Percentiles rank a stretch among this genome's conserved stretches.
phyloP scores from a whole-genome alignment of 2,113 vertebrate species.

The Chlorodrepanis virens region DNA sequence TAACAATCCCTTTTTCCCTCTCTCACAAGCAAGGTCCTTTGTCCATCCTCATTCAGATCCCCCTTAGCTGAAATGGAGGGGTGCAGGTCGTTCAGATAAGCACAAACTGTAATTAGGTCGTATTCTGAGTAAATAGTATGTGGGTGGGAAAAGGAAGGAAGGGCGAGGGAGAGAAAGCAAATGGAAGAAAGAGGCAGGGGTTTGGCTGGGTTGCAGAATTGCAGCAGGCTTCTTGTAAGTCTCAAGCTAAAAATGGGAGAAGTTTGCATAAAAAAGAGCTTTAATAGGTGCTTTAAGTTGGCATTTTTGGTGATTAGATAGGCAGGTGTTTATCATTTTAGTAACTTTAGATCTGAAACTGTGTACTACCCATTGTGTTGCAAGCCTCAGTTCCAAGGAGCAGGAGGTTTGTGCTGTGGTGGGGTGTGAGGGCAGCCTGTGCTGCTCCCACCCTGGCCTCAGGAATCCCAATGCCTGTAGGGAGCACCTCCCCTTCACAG shows the following conservation, averaged over 20 bases:
- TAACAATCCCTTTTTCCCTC: not conserved
- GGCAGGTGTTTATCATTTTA: not conserved
- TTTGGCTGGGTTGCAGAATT: conserved; percentile 17
- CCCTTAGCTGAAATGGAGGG: not conserved
- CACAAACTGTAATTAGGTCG: conserved; percentile 7
- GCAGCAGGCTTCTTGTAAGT: conserved; percentile 7
- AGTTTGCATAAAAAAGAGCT: not conserved
- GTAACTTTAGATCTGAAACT: not conserved
- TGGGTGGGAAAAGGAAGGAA: conserved; percentile 42
- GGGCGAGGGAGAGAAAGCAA: not conserved
- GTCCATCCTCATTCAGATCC: not conserved
- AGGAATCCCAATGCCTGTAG: accelerated
- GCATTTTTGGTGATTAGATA: not conserved
- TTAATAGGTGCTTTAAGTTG: not conserved
- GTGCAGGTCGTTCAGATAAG: conserved; percentile 31
- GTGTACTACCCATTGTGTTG: not conserved
- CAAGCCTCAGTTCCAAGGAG: too few relatives aligned
- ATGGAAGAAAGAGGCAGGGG: not conserved
- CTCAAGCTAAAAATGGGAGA: not conserved
- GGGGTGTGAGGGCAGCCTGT: not conserved
- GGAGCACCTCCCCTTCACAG: not conserved
- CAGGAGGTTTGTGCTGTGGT: not conserved
- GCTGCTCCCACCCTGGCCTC: not conserved
- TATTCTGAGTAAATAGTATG: conserved; percentile 31
- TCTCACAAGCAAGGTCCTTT: not conserved